Percentiles rank a stretch among this genome's conserved stretches.
These are phyloP conservation scores for Cinclus mexicanus DNA, from an alignment of 2,113 vertebrate species.

Conservation along the genomic window DNA sequence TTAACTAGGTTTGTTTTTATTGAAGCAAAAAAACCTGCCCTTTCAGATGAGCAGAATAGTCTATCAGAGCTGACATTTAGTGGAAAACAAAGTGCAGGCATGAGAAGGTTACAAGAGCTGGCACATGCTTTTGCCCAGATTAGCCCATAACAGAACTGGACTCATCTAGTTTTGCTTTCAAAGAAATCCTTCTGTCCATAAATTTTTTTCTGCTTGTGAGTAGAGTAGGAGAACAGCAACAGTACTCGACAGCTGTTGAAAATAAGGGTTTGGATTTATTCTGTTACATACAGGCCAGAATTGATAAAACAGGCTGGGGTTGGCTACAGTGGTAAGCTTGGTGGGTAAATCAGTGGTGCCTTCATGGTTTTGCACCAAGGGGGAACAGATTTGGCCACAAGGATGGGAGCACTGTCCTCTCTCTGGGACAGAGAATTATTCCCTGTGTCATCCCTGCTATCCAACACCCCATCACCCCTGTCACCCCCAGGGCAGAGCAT, in stretches of 20 bases:
- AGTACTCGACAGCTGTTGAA: background rate
- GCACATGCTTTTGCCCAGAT: constrained; percentile 71
- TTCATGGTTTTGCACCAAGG: background rate
- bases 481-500: background rate
- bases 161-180: constrained; percentile 31
- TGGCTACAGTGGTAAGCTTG: background rate
- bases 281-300: background rate
- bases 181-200: constrained; percentile 51
- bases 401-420: background rate
- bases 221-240: background rate
- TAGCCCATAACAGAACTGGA: constrained; percentile 64
- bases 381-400: background rate
- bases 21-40: constrained; percentile 73
- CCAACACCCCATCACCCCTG: background rate
- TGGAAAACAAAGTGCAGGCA: constrained; percentile 67
- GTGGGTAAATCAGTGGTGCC: background rate
- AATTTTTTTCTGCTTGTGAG: constrained; percentile 11
- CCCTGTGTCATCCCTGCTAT: background rate
- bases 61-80: constrained; percentile 76
- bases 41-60: constrained; percentile 78
- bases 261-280: background rate
- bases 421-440: accelerated
- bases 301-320: background rate
- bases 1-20: constrained; percentile 76
- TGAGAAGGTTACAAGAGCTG: constrained; percentile 72